These are phyloP conservation scores for Euzophera pinguis DNA, from an alignment of 2,888 invertebrate species.

Conservation along the genomic window DNA sequence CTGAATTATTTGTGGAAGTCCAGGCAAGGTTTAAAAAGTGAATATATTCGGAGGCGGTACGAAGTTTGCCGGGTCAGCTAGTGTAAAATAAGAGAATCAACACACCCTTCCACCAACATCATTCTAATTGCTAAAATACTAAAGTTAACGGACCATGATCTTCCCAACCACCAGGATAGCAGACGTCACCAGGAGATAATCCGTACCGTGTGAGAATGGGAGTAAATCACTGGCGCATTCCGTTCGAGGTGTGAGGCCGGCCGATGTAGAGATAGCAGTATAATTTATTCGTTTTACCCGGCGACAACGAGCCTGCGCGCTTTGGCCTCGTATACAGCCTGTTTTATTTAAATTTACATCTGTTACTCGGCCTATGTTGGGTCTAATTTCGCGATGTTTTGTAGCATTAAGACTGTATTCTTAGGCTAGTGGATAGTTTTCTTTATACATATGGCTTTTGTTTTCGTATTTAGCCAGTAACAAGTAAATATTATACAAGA, in stretches of 20 bases:
- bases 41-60: too few relatives aligned
- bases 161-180: slow-evolving; percentile 38
- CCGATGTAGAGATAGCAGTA: slow-evolving; percentile 70
- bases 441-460: not conserved
- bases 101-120: too few relatives aligned
- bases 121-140: too few relatives aligned
- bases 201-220: slow-evolving; percentile 49
- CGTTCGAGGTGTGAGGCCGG: slow-evolving; percentile 76
- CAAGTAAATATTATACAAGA: too few relatives aligned
- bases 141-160: not conserved
- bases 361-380: slow-evolving; percentile 1
- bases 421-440: not conserved
- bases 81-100: too few relatives aligned
- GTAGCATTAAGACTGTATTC: slow-evolving; percentile 1
- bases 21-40: too few relatives aligned
- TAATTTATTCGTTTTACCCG: slow-evolving; percentile 79
- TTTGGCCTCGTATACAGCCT: slow-evolving; percentile 44
- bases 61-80: too few relatives aligned
- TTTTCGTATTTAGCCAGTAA: too few relatives aligned
- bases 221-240: slow-evolving; percentile 68
- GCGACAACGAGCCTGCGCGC: slow-evolving; percentile 67
- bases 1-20: too few relatives aligned
- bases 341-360: slow-evolving; percentile 22
- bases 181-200: slow-evolving; percentile 45
- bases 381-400: slow-evolving; percentile 4